These are phyloP conservation scores for Grammomys surdaster DNA, from an alignment of 2,113 vertebrate species.

Conservation along the genomic window DNA sequence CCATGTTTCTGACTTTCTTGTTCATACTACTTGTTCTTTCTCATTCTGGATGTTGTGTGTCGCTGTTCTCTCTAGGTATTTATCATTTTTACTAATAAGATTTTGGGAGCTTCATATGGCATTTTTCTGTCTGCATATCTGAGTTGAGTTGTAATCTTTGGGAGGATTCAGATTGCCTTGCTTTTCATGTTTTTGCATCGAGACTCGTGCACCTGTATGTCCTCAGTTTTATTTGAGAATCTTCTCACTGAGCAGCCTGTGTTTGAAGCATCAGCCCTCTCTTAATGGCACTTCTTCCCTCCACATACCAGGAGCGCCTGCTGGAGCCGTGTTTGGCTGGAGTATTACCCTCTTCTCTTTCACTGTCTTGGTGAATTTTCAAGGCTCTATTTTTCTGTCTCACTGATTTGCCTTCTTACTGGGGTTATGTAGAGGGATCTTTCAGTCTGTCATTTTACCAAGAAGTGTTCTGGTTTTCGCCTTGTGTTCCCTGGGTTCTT, in stretches of 20 bases:
- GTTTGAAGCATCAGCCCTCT: not conserved
- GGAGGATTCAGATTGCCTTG: not conserved
- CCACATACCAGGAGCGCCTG: not conserved
- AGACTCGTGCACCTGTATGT: not conserved
- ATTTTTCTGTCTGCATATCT: not conserved
- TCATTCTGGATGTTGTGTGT: not conserved
- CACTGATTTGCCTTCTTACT: not conserved
- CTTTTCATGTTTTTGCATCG: not conserved
- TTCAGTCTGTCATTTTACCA: not conserved
- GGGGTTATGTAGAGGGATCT: not conserved
- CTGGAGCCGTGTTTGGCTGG: not conserved
- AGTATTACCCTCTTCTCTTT: not conserved
- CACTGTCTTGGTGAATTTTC: not conserved
- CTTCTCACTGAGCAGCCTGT: not conserved
- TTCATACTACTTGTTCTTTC: not conserved
- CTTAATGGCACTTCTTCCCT: not conserved
- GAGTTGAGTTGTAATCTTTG: not conserved
- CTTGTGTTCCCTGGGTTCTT: not conserved
- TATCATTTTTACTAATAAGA: not conserved
- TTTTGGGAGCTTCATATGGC: not conserved
- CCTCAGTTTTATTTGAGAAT: not conserved
- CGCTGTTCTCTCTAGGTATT: not conserved
- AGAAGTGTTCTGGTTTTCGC: not conserved
- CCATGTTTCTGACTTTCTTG: not conserved
- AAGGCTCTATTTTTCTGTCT: not conserved